phyloP scores from a whole-genome alignment of 2,113 vertebrate genomes.

The Tapirus terrestris region DNA sequence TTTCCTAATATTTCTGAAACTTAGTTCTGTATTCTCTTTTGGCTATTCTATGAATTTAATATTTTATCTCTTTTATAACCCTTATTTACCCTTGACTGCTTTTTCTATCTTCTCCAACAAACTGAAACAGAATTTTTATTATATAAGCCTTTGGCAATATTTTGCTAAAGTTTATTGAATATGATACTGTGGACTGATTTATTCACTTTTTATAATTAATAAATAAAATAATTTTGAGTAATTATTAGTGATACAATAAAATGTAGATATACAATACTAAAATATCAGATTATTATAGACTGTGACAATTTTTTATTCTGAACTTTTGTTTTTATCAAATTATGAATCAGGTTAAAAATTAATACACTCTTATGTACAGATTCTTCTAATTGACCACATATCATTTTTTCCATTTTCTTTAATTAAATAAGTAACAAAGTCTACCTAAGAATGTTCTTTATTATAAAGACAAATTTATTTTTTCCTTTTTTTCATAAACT shows the following conservation, averaged over 20 bases:
- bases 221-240: background rate
- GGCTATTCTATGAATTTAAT: background rate
- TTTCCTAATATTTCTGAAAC: background rate
- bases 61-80: constrained; percentile 41
- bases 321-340: background rate
- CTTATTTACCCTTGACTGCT: constrained; percentile 44
- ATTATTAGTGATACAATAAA: background rate
- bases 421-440: background rate
- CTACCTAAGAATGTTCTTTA: background rate
- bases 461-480: background rate
- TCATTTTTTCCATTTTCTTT: background rate
- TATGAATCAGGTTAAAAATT: background rate
- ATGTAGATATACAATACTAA: background rate
- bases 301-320: background rate
- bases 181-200: background rate
- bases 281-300: background rate
- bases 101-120: constrained; percentile 47
- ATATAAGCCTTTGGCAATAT: background rate
- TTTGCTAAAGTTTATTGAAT: background rate
- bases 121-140: constrained; percentile 4
- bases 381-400: background rate
- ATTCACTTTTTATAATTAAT: background rate
- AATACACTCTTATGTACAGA: background rate
- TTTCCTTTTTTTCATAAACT: constrained; percentile 3
- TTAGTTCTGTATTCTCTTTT: background rate